phyloP scores from a whole-genome alignment of 2,888 invertebrate species.

The Automeris io region DNA sequence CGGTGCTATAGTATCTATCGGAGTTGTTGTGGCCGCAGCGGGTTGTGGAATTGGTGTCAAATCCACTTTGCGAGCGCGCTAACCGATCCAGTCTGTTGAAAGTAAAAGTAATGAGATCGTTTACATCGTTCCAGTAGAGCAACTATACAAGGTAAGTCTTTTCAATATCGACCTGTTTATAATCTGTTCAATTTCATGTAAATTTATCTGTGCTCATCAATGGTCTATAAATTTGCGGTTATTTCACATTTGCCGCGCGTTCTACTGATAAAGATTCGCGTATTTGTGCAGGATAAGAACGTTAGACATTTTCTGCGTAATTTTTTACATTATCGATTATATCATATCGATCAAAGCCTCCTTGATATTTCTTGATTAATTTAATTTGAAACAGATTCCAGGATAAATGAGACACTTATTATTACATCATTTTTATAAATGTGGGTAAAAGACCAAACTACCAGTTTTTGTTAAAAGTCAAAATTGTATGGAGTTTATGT shows the following conservation, averaged over 20 bases:
- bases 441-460: no score
- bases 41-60: conserved; percentile 27
- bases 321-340: no score
- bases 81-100: conserved; percentile 24
- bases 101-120: conserved; percentile 39
- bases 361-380: no score
- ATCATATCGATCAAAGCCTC: no score
- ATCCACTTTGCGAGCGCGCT: conserved; percentile 19
- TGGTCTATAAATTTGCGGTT: not conserved
- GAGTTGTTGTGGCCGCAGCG: conserved; percentile 28
- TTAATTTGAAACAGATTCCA: no score
- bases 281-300: no score
- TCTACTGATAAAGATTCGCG: no score
- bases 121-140: conserved; percentile 29
- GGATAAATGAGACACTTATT: no score
- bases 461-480: no score
- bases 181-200: not conserved
- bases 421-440: no score
- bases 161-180: conserved; percentile 10
- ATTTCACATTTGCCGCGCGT: not conserved
- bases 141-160: conserved; percentile 35
- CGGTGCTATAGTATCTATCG: conserved; percentile 35
- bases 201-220: not conserved
- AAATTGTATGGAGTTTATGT: no score
- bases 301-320: no score